Base-by-base conservation (phyloP, 2,113 vertebrate genomes). In the Lichenostomus cassidix region DNA sequence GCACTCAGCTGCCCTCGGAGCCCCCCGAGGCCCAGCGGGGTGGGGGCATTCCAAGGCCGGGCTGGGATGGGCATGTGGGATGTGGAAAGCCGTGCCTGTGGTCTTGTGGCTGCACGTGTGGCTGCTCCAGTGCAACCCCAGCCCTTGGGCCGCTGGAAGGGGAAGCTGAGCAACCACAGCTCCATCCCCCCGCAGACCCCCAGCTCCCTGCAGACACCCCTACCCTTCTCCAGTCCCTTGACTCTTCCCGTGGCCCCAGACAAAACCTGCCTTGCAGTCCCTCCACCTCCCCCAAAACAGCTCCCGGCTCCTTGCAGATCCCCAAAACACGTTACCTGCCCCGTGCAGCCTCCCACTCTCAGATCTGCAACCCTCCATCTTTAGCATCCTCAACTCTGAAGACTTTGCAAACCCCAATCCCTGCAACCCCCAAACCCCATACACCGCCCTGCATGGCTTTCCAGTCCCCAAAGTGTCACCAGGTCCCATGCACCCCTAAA, bases 31-130 rank as follows among this genome's bases (percentile, higher is more conserved):
- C 28, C 27, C 10, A 23, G 35, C 4, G 0, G 50, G 41, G 31
- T 31, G 28, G 25, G 64, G 28, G 13, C 27, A 62, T 33, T 21
- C 35, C 8, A 1, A 31, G 28, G 39, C 42, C 37, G 3, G 21
- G 41, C 37, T 1, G 10, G 41, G 37, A 15, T 2, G 12, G 42
- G 12, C 19, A 2, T 0, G 20, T 8, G 69, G 55, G 11, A 17
- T 0, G 0, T 11, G 8, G 44, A 37, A 46, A 13, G 49, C 47
- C 49, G 46, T 67, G 27, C 56, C 39, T 10, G 2, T 2, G 68
- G 12, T 7, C 12, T 41, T 22, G 44, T 15, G 55, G 69, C 25
- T 37, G 44, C 0, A 1, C 0, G 0, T 27, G 42, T 25, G 53
- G 44, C 46, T 27, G 69, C 31, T 70, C 35, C 70, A 6, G 1